A percentile compares a stretch with the other conserved stretches of the same genome.
These are phyloP conservation scores for Schizopygopsis malacanthus DNA, from an alignment of 2,797 vertebrate species.

Conservation along the genomic window DNA sequence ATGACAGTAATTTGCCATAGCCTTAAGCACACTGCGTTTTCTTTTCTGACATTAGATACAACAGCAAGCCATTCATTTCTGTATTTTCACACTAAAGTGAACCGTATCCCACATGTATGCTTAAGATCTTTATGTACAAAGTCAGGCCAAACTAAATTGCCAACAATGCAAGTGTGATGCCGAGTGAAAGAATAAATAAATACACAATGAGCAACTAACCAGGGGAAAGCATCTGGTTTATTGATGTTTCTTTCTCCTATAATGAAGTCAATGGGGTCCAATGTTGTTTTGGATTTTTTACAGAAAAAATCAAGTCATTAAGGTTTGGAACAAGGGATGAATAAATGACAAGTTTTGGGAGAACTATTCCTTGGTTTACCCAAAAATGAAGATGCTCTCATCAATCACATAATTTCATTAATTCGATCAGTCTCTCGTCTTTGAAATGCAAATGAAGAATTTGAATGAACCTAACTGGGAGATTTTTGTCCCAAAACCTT, in stretches of 20 bases:
- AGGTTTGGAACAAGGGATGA: neutral
- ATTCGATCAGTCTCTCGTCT: neutral
- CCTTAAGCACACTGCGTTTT: constrained; percentile 44
- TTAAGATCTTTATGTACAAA: constrained; percentile 33
- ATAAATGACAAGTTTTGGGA: neutral
- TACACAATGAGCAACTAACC: neutral
- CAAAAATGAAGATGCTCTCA: neutral
- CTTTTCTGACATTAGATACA: neutral
- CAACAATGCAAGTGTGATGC: constrained; percentile 43
- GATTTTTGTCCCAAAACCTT: neutral
- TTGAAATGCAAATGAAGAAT: neutral
- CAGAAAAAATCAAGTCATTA: neutral
- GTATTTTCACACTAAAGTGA: constrained; percentile 20
- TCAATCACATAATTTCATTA: neutral
- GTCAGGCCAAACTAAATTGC: constrained; percentile 45
- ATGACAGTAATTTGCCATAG: constrained; percentile 32
- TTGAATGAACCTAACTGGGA: neutral
- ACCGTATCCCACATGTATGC: constrained; percentile 19
- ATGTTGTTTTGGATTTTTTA: neutral
- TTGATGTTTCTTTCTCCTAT: neutral
- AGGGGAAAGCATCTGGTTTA: neutral
- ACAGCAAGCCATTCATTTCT: constrained; percentile 35
- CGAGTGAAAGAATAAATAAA: constrained; percentile 27
- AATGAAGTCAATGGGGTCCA: neutral
- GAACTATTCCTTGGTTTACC: neutral